phyloP scores from a whole-genome alignment of 1,140 invertebrate species.

The Drosophila yakuba region DNA sequence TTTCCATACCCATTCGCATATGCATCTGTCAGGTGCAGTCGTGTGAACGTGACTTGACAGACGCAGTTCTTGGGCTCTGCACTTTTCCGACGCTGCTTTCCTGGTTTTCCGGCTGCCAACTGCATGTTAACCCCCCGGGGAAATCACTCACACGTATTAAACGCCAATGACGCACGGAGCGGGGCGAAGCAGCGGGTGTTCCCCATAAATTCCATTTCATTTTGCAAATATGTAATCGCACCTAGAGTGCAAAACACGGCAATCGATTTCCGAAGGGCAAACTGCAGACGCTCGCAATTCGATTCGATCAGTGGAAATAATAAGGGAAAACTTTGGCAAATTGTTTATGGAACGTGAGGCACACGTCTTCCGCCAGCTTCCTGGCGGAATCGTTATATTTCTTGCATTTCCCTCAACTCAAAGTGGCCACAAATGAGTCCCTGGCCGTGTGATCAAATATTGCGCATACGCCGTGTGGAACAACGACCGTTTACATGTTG shows the following conservation, averaged over 20 bases:
- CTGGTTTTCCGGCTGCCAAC: slow-evolving; percentile 1
- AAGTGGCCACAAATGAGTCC: slow-evolving; percentile 44
- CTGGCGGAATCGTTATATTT: slow-evolving; percentile 2
- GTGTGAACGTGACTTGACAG: slow-evolving; percentile 37
- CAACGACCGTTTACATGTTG: slow-evolving; percentile 30
- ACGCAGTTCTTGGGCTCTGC: slow-evolving; percentile 11
- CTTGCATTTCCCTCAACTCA: slow-evolving; percentile 31
- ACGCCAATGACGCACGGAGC: slow-evolving; percentile 22
- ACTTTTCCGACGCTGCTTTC: slow-evolving; percentile 18
- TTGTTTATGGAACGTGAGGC: slow-evolving; percentile 65
- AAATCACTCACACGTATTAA: slow-evolving; percentile 65
- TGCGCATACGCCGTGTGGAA: slow-evolving; percentile 43
- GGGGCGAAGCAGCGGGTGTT: not conserved
- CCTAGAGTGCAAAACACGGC: slow-evolving; percentile 54
- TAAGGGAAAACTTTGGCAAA: slow-evolving; percentile 46
- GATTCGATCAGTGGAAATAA: slow-evolving; percentile 23
- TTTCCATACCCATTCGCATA: slow-evolving; percentile 28
- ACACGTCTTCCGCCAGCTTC: slow-evolving; percentile 15
- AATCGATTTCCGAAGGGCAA: slow-evolving; percentile 37
- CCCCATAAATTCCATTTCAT: slow-evolving; percentile 70
- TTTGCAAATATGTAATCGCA: slow-evolving; percentile 78
- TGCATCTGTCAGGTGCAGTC: slow-evolving; percentile 42
- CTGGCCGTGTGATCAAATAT: slow-evolving; percentile 36
- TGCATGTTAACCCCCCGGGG: slow-evolving; percentile 36
- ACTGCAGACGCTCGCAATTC: slow-evolving; percentile 6